Conservation (phyloP, 2,113 vertebrate species). For the Xiphorhynchus elegans region DNA sequence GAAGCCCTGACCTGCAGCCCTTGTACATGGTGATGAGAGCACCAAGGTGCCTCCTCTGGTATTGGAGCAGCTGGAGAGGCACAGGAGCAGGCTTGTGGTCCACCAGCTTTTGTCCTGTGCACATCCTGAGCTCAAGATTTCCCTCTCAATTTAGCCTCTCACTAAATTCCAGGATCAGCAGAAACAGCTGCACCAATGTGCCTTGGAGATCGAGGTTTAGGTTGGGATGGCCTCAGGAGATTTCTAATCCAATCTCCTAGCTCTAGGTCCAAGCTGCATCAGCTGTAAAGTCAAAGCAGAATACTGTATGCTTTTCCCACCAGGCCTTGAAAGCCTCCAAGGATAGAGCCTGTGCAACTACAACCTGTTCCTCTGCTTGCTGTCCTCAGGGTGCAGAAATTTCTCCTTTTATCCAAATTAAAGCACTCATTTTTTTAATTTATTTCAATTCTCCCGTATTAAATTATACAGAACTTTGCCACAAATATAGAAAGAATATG, state of each 20-base stretch:
- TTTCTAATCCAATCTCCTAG: neutral
- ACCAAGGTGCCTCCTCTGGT: neutral
- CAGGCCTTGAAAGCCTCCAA: neutral
- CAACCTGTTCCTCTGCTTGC: neutral
- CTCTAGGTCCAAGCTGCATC: neutral
- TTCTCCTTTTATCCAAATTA: neutral
- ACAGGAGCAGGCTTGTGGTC: neutral
- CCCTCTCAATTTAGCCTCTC: neutral
- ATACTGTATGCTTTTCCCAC: neutral
- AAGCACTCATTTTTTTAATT: neutral
- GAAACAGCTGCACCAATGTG: rapidly evolving
- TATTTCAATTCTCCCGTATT: neutral
- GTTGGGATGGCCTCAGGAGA: neutral
- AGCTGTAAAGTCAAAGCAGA: neutral
- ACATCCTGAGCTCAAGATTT: neutral
- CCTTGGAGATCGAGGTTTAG: neutral
- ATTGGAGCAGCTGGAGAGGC: neutral
- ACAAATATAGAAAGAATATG: neutral
- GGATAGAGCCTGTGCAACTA: neutral
- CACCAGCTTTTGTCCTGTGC: neutral
- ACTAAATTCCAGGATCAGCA: neutral
- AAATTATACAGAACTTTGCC: neutral
- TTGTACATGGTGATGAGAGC: rapidly evolving
- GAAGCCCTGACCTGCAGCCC: neutral
- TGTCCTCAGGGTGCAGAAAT: neutral